Conservation (phyloP, 2,888 invertebrate species). For the Stenchaetothrips biformis region DNA sequence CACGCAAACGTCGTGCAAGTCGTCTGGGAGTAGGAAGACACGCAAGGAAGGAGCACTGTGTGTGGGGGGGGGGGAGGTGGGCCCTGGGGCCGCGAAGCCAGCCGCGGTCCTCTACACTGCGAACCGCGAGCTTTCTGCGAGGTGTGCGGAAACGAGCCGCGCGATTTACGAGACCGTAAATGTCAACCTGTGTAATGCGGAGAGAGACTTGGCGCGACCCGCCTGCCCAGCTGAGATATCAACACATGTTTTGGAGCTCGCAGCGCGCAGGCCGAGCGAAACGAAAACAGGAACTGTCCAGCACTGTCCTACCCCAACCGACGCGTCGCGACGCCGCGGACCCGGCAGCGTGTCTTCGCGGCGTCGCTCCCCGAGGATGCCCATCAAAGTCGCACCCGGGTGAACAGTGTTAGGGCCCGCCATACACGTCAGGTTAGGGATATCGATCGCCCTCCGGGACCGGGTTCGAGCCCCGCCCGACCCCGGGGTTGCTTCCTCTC, state of each 20-base stretch:
- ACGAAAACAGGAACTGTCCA: too few relatives aligned
- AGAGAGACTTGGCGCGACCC: not conserved
- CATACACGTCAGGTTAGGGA: not conserved
- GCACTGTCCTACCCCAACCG: not conserved
- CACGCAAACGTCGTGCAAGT: too few relatives aligned
- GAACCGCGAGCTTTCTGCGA: not conserved
- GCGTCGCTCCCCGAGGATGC: not conserved
- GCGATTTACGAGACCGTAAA: conserved; percentile 11
- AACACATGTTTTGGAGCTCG: not conserved
- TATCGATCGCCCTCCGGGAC: not conserved
- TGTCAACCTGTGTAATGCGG: conserved; percentile 5
- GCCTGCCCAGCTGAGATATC: not conserved
- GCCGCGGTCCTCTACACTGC: not conserved
- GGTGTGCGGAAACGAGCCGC: conserved; percentile 14
- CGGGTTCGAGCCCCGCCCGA: not conserved
- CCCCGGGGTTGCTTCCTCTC: not conserved
- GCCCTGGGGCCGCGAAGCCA: not conserved
- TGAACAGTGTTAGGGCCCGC: not conserved
- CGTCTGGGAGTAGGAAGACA: too few relatives aligned
- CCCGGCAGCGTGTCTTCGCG: not conserved
- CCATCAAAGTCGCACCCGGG: not conserved
- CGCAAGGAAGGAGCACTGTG: too few relatives aligned
- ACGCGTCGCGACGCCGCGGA: not conserved
- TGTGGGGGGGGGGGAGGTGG: too few relatives aligned
- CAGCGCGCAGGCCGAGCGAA: too few relatives aligned